Conservation (phyloP, 2,888 invertebrate species). For the Syrphus vitripennis region DNA sequence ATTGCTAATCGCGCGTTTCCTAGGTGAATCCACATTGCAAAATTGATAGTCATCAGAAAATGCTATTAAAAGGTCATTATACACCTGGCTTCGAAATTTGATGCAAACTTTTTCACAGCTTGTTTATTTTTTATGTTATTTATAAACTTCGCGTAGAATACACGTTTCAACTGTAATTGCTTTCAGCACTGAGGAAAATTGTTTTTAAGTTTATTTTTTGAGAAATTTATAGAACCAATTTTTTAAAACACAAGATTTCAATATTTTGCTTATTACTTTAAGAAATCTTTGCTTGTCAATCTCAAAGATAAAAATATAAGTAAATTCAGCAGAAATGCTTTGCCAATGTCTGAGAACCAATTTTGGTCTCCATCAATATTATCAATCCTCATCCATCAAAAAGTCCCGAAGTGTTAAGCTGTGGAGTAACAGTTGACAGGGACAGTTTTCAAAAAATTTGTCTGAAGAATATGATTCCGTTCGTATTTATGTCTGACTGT, state of each 20-base stretch:
- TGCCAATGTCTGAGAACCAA: no score
- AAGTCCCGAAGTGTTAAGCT: no score
- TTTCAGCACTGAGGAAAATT: not conserved
- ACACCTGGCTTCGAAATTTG: slow-evolving; percentile 52
- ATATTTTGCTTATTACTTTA: not conserved
- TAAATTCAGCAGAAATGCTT: no score
- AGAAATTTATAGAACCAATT: not conserved
- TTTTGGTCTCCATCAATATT: no score
- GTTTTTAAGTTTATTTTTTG: not conserved
- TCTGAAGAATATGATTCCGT: not conserved
- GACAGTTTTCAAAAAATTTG: not conserved
- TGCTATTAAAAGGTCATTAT: slow-evolving; percentile 67
- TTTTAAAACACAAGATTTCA: not conserved
- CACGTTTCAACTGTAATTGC: not conserved
- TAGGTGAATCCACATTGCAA: slow-evolving; percentile 45
- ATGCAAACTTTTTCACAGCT: slow-evolving; percentile 40
- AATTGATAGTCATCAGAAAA: slow-evolving; percentile 52
- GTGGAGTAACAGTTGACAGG: no score
- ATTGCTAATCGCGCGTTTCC: slow-evolving; percentile 34
- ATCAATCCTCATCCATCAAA: no score
- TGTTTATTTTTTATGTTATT: not conserved
- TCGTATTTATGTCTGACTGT: not conserved
- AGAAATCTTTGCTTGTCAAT: no score
- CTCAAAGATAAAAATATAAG: no score
- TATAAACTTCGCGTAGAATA: not conserved